These are phyloP conservation scores for Gymnothorax javanicus DNA, from an alignment of 2,797 vertebrate genomes.

Conservation along the genomic window DNA sequence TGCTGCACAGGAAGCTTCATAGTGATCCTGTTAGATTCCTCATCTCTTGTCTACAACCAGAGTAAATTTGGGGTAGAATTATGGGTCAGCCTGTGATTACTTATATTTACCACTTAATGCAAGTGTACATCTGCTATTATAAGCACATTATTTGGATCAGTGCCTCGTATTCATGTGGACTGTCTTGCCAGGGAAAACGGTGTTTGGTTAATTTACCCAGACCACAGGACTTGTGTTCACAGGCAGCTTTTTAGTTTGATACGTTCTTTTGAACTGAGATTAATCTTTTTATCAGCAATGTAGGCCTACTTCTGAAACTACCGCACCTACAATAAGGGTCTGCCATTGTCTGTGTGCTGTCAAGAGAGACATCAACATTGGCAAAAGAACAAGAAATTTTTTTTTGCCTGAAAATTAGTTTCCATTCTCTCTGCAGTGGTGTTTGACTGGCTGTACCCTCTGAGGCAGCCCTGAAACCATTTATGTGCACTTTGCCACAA, in stretches of 20 bases:
- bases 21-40: not conserved
- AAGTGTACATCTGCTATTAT: not conserved
- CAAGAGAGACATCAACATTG: not conserved
- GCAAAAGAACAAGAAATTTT: not conserved
- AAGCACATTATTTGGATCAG: not conserved
- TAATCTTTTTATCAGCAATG: not conserved
- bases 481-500: constrained; percentile 46
- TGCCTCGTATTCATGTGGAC: not conserved
- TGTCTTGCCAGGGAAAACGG: not conserved
- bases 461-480: constrained; percentile 56
- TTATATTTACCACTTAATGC: not conserved
- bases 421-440: constrained; percentile 44
- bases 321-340: not conserved
- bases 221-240: constrained; percentile 8
- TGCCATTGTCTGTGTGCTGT: not conserved
- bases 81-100: not conserved
- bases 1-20: not conserved
- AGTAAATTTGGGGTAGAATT: not conserved
- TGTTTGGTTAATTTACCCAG: not conserved
- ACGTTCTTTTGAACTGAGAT: not conserved
- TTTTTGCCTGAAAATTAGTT: constrained; percentile 28
- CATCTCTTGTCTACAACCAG: not conserved
- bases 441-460: constrained; percentile 61
- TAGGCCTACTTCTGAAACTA: not conserved
- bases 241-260: not conserved